Base-by-base conservation (phyloP, 2,797 vertebrate species). In the Acipenser ruthenus region DNA sequence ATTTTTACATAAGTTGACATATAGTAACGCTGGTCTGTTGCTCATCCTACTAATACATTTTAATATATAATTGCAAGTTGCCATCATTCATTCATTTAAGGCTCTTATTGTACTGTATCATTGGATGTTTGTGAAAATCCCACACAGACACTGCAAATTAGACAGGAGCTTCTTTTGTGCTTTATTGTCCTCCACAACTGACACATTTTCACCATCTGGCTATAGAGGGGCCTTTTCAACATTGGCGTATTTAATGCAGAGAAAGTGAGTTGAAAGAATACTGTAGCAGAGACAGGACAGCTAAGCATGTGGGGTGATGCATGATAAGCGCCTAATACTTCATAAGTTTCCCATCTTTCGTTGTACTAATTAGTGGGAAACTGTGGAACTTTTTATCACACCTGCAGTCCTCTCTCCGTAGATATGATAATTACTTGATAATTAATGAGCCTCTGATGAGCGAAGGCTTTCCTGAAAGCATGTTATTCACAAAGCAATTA, bases 391-490 rank as follows among this genome's bases (percentile, higher is more conserved):
- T 73, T 75, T 71, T 75, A 75, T 76, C 77, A 72, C 84, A 87
- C 83, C 84, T 84, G 83, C 78, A 74, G 72, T 72, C 76, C 76
- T 69, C 58, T 69, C 80, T 81, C 78, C 72, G 80, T 83, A 77
- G 81, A 78, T 78, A 74, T 81, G 75, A 86, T 90, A 90, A 93
- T 84, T 88, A 89, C 79, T 75, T 85, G 69, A 86, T 88, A 80
- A 86, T 90, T 93, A 90, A 91, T 89, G 89, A 85, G 74, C 78
- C 82, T 83, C 84, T 87, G 90, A 81, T 65, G 77, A 81, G 74
- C 67, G 71, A 80, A 82, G 81, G 84, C 79, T 82, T 77, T 73
- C 77, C 75, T 76, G 77, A 75, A 79, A 73, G 73, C 78, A 80
- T 73, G 73, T 77, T 73, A 84, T 85, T 80, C 80, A 72, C 75